A percentile compares a stretch with the other conserved stretches of the same genome.
phyloP scores from a whole-genome alignment of 2,113 vertebrate species.

The Gymnorhina tibicen region DNA sequence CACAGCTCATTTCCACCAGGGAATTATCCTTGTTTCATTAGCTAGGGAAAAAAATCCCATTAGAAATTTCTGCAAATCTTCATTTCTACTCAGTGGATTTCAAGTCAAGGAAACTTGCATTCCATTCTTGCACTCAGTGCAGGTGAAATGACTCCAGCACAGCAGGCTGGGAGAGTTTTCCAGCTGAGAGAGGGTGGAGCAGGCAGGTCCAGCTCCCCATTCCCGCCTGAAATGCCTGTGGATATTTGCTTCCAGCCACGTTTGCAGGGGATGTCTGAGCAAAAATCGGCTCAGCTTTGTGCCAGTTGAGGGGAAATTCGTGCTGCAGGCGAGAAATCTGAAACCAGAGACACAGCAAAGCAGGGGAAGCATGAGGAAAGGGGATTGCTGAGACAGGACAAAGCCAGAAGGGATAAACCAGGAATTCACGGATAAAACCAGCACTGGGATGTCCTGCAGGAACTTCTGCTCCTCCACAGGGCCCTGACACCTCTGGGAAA shows the following conservation, averaged over 20 bases:
- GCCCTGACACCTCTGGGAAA: background rate
- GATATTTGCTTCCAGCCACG: background rate
- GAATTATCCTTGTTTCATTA: background rate
- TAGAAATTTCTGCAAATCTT: background rate
- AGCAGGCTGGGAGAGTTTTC: background rate
- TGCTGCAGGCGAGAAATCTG: background rate
- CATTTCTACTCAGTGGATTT: background rate
- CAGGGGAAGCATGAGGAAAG: background rate
- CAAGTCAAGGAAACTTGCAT: background rate
- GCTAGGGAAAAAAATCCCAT: background rate
- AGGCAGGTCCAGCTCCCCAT: background rate
- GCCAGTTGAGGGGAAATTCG: background rate
- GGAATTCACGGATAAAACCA: background rate
- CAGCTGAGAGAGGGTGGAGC: fast-evolving
- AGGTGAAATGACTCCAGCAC: background rate
- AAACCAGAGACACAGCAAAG: background rate
- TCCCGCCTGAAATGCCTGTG: background rate
- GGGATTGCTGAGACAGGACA: background rate
- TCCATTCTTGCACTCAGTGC: fast-evolving
- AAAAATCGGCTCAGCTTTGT: background rate
- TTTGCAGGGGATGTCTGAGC: background rate
- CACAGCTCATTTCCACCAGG: background rate
- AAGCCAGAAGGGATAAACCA: background rate
- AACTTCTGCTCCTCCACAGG: background rate
- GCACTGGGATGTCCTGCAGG: background rate